A percentile compares a stretch with the other conserved stretches of the same genome.
phyloP scores from a whole-genome alignment of 2,797 vertebrate species.

The Antennarius maculatus region DNA sequence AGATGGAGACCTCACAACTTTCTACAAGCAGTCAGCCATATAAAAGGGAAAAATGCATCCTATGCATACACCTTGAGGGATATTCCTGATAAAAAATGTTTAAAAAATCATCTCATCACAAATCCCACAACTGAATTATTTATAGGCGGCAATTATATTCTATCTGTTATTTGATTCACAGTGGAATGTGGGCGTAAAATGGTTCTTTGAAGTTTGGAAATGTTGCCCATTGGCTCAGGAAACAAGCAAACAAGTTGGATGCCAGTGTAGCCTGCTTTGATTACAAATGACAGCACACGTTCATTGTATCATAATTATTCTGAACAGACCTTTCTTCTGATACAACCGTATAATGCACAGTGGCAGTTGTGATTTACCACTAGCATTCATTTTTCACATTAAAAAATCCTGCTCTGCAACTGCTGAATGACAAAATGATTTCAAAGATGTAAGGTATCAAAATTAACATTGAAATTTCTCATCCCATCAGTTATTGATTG shows the following conservation, averaged over 20 bases:
- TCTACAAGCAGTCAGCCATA: conserved; percentile 42
- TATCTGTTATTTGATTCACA: conserved; percentile 66
- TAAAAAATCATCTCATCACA: conserved; percentile 65
- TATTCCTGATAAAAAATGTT: conserved; percentile 51
- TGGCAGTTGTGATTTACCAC: conserved; percentile 15
- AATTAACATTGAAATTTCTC: too few relatives aligned
- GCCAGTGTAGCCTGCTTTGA: conserved; percentile 48
- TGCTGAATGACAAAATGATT: conserved; percentile 4
- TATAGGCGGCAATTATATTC: conserved; percentile 68
- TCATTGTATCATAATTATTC: conserved; percentile 41
- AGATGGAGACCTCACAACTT: conserved; percentile 59
- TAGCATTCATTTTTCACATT: conserved; percentile 20
- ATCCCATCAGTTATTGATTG: too few relatives aligned
- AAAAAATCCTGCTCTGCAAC: background rate
- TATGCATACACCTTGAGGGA: conserved; percentile 62
- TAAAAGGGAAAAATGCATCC: conserved; percentile 45
- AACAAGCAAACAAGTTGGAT: conserved; percentile 58
- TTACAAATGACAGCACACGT: conserved; percentile 55
- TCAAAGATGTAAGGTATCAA: conserved; percentile 4
- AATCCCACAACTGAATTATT: conserved; percentile 75
- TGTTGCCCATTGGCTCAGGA: conserved; percentile 59
- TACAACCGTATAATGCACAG: conserved; percentile 21
- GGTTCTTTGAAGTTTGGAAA: conserved; percentile 67
- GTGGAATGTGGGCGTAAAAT: conserved; percentile 64
- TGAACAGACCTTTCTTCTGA: background rate